phyloP scores from a whole-genome alignment of 2,113 vertebrate genomes.

The Orthochromis indermauri region DNA sequence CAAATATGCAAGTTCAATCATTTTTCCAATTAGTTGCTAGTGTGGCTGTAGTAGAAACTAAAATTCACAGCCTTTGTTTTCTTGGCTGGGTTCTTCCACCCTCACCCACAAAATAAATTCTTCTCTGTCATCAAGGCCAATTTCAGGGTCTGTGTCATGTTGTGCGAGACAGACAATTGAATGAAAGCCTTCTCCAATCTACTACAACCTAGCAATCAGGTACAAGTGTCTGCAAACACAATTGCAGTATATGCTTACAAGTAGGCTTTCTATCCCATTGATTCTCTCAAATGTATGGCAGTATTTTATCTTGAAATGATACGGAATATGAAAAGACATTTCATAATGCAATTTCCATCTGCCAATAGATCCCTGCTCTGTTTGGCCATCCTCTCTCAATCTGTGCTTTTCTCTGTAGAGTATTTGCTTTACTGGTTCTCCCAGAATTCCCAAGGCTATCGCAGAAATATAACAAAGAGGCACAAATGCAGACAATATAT shows the following conservation, averaged over 20 bases:
- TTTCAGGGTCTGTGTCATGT: constrained; percentile 19
- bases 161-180: not conserved
- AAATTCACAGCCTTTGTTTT: constrained; percentile 21
- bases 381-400: constrained; percentile 3
- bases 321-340: not conserved
- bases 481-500: constrained; percentile 28
- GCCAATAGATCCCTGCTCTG: not conserved
- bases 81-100: not conserved
- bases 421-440: constrained; percentile 11
- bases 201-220: not conserved
- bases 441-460: constrained; percentile 46
- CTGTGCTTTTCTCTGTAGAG: constrained; percentile 18
- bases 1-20: constrained; percentile 5
- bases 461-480: constrained; percentile 31
- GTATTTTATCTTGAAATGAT: not conserved
- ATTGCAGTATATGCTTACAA: not conserved
- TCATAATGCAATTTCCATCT: not conserved
- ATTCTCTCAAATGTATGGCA: not conserved
- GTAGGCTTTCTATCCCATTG: not conserved
- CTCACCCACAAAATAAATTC: not conserved
- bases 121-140: not conserved
- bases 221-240: not conserved
- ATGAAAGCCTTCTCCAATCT: not conserved
- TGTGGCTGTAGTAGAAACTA: not conserved
- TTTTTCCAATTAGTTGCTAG: constrained; percentile 9